A percentile compares a stretch with the other conserved stretches of the same genome.
Evolutionary conservation across 2,113 vertebrate species (phyloP).

Genomic region (Galemys pyrenaicus): DNA sequence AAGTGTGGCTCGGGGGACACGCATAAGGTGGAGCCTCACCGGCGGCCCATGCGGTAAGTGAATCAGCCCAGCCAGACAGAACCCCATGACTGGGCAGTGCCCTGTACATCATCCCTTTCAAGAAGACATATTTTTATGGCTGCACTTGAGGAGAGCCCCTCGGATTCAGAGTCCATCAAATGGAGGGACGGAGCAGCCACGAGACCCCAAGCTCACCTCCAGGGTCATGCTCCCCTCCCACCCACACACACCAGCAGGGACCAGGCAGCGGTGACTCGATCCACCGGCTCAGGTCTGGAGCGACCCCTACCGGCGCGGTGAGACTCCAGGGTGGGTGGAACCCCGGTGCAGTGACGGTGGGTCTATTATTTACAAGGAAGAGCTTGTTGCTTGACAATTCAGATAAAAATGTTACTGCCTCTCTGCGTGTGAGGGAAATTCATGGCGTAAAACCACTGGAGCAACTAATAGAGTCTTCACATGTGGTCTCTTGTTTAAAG

Average conservation of each 20-base stretch:
- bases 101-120: constrained; percentile 67
- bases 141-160: constrained; percentile 56
- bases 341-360: not conserved
- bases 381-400: constrained; percentile 78
- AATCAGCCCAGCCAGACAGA: constrained; percentile 65
- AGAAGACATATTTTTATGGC: constrained; percentile 80
- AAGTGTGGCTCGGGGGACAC: accelerated
- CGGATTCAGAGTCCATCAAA: constrained; percentile 66
- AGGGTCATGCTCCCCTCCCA: not conserved
- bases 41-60: constrained; percentile 44
- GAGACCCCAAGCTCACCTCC: constrained; percentile 47
- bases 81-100: constrained; percentile 48
- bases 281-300: not conserved
- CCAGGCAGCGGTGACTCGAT: too few species aligned
- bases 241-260: accelerated
- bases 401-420: constrained; percentile 78
- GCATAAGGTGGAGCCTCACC: not conserved
- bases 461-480: constrained; percentile 80
- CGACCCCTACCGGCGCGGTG: accelerated
- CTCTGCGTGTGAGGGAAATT: constrained; percentile 74
- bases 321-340: not conserved
- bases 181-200: not conserved
- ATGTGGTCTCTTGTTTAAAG: constrained; percentile 75
- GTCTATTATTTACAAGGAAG: constrained; percentile 77
- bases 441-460: constrained; percentile 77